Conservation (phyloP, 2,113 vertebrate genomes). For the Petroica traversi region DNA sequence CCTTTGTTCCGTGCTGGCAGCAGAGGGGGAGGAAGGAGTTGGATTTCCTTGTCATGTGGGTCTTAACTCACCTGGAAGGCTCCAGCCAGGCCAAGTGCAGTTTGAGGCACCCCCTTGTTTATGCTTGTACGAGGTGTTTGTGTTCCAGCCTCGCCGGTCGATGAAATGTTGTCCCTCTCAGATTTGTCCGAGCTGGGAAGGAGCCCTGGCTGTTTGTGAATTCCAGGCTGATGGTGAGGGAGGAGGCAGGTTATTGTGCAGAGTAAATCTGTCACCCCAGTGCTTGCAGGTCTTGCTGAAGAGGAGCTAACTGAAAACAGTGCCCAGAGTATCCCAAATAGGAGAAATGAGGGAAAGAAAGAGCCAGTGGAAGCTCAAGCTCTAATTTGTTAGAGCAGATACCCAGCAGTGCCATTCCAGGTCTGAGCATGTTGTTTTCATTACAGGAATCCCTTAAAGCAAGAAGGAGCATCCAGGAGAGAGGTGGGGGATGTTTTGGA, state of each 20-base stretch:
- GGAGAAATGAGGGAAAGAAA: not conserved
- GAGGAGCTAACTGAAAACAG: not conserved
- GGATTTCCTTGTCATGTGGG: not conserved
- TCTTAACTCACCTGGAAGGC: not conserved
- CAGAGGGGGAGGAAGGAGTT: not conserved
- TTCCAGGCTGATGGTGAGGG: not conserved
- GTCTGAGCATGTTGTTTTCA: fast-evolving
- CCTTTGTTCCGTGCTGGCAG: not conserved
- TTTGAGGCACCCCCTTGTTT: not conserved
- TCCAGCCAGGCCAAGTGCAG: not conserved
- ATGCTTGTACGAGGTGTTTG: not conserved
- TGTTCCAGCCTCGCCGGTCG: not conserved
- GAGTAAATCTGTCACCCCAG: constrained; percentile 30
- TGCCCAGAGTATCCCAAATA: not conserved
- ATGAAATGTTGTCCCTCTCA: not conserved
- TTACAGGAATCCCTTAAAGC: not conserved
- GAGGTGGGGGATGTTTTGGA: not conserved
- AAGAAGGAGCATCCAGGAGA: not conserved
- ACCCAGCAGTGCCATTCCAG: not conserved
- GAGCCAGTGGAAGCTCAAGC: not conserved
- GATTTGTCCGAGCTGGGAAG: not conserved
- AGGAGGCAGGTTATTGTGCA: not conserved
- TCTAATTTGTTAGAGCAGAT: fast-evolving
- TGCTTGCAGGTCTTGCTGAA: not conserved
- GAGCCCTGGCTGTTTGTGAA: constrained; percentile 4